These are phyloP conservation scores for Maconellicoccus hirsutus DNA, from an alignment of 1,140 invertebrate genomes.

Conservation along the genomic window DNA sequence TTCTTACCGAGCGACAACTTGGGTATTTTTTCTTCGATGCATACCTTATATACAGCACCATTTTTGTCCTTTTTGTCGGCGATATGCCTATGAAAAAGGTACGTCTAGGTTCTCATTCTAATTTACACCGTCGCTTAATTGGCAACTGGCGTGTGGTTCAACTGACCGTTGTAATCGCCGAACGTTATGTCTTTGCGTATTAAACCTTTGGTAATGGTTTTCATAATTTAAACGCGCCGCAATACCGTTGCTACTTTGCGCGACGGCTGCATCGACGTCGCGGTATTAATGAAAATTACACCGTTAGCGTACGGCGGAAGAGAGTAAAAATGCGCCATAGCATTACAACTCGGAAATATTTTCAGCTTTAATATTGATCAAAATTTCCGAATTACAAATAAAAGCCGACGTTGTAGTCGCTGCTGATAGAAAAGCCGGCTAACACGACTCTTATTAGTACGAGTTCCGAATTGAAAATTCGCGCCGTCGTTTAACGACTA, in stretches of 20 bases:
- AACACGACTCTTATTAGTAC: neutral
- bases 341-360: neutral
- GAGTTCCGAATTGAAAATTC: neutral
- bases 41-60: too few relatives aligned
- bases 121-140: conserved; percentile 3
- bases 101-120: neutral
- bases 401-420: too few relatives aligned
- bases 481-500: neutral
- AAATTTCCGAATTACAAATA: neutral
- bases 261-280: too few relatives aligned
- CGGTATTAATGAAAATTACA: conserved; percentile 6
- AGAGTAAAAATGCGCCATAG: neutral
- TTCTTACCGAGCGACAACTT: too few relatives aligned
- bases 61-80: too few relatives aligned
- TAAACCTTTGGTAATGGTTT: conserved; percentile 2
- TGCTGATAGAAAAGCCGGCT: neutral
- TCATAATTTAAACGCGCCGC: conserved; percentile 7
- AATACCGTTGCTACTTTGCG: neutral
- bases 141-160: neutral
- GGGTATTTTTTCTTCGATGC: too few relatives aligned
- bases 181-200: conserved; percentile 4
- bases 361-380: neutral
- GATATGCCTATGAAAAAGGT: neutral
- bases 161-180: conserved; percentile 1
- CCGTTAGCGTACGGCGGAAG: too few relatives aligned